phyloP scores from a whole-genome alignment of 2,888 invertebrate genomes.

The Eugnorisma glareosa region DNA sequence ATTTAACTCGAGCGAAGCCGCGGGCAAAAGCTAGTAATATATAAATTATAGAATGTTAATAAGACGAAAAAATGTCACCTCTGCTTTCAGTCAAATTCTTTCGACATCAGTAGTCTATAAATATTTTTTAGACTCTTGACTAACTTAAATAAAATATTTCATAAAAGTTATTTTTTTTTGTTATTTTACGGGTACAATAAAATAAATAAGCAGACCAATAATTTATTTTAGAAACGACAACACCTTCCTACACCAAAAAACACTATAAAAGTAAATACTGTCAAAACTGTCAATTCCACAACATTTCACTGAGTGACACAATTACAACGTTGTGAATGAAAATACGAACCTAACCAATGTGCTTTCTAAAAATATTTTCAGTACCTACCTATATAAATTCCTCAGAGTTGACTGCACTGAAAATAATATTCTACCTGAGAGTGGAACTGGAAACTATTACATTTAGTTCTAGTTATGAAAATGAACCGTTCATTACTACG shows the following conservation, averaged over 20 bases:
- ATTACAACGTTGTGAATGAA: constrained; percentile 11
- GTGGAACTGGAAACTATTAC: background rate
- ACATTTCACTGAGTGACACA: background rate
- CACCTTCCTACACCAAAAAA: background rate
- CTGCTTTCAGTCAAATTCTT: background rate
- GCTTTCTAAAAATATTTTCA: constrained; percentile 50
- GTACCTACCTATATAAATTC: constrained; percentile 18
- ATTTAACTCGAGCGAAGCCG: too few species aligned
- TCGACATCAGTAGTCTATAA: background rate
- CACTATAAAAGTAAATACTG: background rate
- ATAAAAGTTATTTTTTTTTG: too few species aligned
- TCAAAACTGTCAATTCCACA: background rate
- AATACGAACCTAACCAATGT: background rate
- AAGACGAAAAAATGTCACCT: background rate
- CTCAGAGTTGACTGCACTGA: constrained; percentile 16
- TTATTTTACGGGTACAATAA: too few species aligned
- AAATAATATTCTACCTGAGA: constrained; percentile 12
- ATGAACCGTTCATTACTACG: too few species aligned
- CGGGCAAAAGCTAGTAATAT: too few species aligned
- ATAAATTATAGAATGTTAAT: too few species aligned
- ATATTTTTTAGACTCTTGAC: background rate
- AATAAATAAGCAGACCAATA: background rate
- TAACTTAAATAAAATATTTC: background rate
- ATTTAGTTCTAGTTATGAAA: background rate
- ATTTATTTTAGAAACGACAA: background rate